Percentiles rank a stretch among this genome's conserved stretches.
Conservation (phyloP, 2,888 invertebrate species). For the Oithona nana region DNA sequence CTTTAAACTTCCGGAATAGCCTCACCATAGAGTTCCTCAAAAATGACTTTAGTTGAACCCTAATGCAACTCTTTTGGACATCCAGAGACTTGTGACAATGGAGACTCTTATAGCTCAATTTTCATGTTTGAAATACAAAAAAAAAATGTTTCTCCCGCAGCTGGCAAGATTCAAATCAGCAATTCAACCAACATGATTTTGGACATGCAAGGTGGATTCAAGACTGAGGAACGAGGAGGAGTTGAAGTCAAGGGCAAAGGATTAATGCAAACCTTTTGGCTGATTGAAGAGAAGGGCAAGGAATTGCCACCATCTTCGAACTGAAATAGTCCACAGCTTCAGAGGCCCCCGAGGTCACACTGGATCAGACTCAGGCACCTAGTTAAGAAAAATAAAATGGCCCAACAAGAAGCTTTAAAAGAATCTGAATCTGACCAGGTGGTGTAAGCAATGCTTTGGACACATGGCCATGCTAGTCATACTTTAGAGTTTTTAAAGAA, state of each 20-base stretch:
- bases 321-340: too few relatives aligned
- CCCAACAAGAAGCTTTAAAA: too few relatives aligned
- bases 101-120: background rate
- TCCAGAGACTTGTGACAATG: background rate
- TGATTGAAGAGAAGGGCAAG: background rate
- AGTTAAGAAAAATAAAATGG: too few relatives aligned
- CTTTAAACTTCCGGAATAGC: too few relatives aligned
- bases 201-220: constrained; percentile 5
- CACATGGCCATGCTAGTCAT: too few relatives aligned
- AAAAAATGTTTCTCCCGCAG: background rate
- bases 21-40: too few relatives aligned
- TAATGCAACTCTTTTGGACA: background rate
- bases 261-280: background rate
- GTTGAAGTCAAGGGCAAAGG: constrained; percentile 14
- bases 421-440: too few relatives aligned
- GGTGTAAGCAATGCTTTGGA: too few relatives aligned
- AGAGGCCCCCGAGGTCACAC: too few relatives aligned
- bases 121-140: background rate
- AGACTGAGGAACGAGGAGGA: background rate
- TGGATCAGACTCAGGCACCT: too few relatives aligned
- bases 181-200: constrained; percentile 9
- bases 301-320: background rate
- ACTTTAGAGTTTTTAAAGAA: too few relatives aligned
- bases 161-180: constrained; percentile 12
- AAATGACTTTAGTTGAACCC: background rate